These are phyloP conservation scores for Melospiza georgiana DNA, from an alignment of 2,113 vertebrate genomes.

Conservation along the genomic window DNA sequence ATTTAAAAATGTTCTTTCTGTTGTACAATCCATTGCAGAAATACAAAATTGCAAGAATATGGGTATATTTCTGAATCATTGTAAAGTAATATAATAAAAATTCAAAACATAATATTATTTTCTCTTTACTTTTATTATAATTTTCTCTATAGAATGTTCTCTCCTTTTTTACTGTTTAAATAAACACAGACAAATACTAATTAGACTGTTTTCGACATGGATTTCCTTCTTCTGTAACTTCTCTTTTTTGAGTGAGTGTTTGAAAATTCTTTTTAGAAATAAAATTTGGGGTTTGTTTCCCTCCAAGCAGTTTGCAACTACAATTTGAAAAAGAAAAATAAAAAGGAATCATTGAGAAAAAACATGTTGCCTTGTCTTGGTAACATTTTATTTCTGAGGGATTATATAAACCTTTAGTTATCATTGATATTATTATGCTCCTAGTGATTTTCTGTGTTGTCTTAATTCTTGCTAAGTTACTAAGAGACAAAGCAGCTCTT, in stretches of 20 bases:
- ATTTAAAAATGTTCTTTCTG: neutral
- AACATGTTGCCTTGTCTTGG: neutral
- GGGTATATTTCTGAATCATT: neutral
- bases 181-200: neutral
- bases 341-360: neutral
- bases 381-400: neutral
- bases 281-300: neutral
- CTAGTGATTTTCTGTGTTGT: neutral
- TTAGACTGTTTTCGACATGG: neutral
- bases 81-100: neutral
- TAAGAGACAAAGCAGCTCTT: conserved; percentile 24
- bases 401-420: conserved; percentile 2
- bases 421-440: neutral
- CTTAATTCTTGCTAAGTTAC: conserved; percentile 30
- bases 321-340: neutral
- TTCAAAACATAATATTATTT: neutral
- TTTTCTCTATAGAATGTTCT: neutral
- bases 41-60: neutral
- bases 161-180: neutral
- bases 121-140: neutral
- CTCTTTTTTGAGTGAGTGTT: neutral
- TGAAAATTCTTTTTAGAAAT: neutral
- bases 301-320: neutral
- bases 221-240: neutral
- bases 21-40: neutral